Conservation (phyloP, 1,140 invertebrate species). For the Saccostrea glomerata region DNA sequence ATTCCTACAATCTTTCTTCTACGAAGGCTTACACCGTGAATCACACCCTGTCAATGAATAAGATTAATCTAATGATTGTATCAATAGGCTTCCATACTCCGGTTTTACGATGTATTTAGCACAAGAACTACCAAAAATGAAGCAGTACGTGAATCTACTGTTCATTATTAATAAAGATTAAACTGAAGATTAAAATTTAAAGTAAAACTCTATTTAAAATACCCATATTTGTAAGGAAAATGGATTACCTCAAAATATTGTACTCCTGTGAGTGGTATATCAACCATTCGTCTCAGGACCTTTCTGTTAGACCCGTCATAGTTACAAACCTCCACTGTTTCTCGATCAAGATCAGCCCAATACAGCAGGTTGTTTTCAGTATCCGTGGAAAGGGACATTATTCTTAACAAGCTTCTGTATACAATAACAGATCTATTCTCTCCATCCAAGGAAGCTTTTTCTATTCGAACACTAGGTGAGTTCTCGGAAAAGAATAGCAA, state of each 20-base stretch:
- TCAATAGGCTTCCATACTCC: too few species aligned
- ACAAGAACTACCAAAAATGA: too few species aligned
- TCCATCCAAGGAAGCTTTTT: neutral
- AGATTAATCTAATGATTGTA: too few species aligned
- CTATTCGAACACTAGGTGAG: neutral
- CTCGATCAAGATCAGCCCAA: neutral
- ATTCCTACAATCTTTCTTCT: neutral
- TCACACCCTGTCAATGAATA: neutral
- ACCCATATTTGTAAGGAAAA: too few species aligned
- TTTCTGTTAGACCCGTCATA: neutral
- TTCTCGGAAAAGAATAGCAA: conserved; percentile 3
- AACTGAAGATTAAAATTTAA: too few species aligned
- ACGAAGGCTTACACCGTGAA: neutral
- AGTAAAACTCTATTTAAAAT: too few species aligned
- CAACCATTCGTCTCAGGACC: neutral
- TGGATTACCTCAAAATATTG: neutral
- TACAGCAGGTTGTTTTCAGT: neutral
- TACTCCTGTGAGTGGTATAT: neutral
- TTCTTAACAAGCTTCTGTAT: neutral
- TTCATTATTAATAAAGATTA: too few species aligned
- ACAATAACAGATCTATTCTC: conserved; percentile 12
- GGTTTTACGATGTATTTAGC: too few species aligned
- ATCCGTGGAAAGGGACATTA: conserved; percentile 2
- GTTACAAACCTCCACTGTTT: conserved; percentile 8
- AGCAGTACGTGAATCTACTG: too few species aligned